Evolutionary conservation across 92 coral and sea anemone species (phyloP), one percentile per base, ranked within the genome.

Genomic region (Heteractis magnifica): DNA sequence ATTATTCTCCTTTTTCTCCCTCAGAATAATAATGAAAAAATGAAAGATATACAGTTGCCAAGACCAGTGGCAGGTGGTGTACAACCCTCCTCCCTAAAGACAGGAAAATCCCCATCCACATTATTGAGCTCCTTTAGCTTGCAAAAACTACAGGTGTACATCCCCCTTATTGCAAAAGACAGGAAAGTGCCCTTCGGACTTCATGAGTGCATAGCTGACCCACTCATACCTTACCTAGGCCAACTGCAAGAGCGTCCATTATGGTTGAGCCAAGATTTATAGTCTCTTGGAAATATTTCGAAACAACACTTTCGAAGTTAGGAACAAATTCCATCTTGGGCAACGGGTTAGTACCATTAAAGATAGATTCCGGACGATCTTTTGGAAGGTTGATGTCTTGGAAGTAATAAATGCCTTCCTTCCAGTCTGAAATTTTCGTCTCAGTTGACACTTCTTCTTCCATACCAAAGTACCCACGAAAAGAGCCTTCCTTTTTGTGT

Each of bases 321-420:
- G 91, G 98, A 49, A 89, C 84, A 81, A 87, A 86, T 8, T 86
- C 90, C 20, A 60, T 68, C 70, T 48, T 84, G 18, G 88, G 95
- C 89, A 88, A 94, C 50, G 89, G 95, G 56, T 88, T 93, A 52
- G 9, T 51, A 18, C 94, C 90, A 75, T 84, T 86, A 52, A 92
- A 77, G 4, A 81, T 77, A 58, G 77, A 72, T 82, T 92, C 93
- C 4, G 72, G 78, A 9, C 76, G 74, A 15, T 79, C 72, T 50
- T 51, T 71, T 6, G 65, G 56, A 50, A 82, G 77, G 76, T 82
- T 85, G 80, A 89, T 76, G 8, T 92, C 95, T 8, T 85, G 86
- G 75, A 91, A 85, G 53, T 93, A 86, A 73, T 94, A 94, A 23
- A 94, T 74, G 11, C 95, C 95, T 55, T 94, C 98, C 48, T 93